Conservation (phyloP, 2,113 vertebrate species). For the Procavia capensis region DNA sequence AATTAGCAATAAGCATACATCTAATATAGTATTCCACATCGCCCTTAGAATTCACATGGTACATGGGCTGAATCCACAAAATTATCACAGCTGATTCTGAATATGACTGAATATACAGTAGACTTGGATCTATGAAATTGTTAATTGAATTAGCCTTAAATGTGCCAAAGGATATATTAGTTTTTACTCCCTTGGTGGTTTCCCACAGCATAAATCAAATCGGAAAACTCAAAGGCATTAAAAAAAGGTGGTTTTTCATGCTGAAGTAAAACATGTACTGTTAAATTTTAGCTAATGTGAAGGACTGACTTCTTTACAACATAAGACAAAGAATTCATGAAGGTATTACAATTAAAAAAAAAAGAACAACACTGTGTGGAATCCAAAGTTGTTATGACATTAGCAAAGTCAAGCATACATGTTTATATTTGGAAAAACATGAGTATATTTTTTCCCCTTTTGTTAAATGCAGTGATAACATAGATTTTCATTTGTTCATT, state of each 20-base stretch:
- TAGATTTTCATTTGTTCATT: neutral
- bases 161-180: slow-evolving; percentile 80
- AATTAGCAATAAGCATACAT: slow-evolving; percentile 58
- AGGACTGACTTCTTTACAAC: neutral
- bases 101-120: slow-evolving; percentile 67
- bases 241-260: slow-evolving; percentile 25
- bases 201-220: slow-evolving; percentile 67
- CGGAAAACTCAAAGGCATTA: slow-evolving; percentile 44
- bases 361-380: neutral
- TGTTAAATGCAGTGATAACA: neutral
- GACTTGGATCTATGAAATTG: slow-evolving; percentile 72
- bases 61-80: slow-evolving; percentile 73
- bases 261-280: neutral
- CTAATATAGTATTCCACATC: slow-evolving; percentile 46
- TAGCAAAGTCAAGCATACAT: neutral
- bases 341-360: neutral
- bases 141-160: slow-evolving; percentile 81
- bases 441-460: neutral
- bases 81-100: slow-evolving; percentile 79
- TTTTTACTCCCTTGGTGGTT: slow-evolving; percentile 71
- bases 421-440: neutral
- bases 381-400: neutral
- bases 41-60: slow-evolving; percentile 67
- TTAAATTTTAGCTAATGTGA: slow-evolving; percentile 53
- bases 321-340: neutral